Evolutionary conservation across 2,797 vertebrate species (phyloP), one percentile per base, ranked within the genome.

Genomic region (Merluccius polli): DNA sequence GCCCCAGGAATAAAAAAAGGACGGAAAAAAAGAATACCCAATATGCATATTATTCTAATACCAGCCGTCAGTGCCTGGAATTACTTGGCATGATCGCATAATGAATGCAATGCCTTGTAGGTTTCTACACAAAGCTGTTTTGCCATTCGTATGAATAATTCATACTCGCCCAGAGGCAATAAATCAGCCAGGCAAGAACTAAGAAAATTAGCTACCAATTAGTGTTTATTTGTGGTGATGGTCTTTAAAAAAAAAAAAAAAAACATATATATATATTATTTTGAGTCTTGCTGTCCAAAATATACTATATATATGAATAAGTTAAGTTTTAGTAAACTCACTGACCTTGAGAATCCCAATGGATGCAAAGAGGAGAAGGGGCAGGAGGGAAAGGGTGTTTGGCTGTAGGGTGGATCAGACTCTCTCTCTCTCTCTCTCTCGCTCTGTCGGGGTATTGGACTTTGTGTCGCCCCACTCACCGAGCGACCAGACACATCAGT

Each of bases 141-240:
- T 95, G 93, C 95, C 92, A 92, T 89, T 92, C 76, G 91, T 87
- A 94, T 98, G 93, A 95, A 97, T 97, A 94, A 98, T 98, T 97
- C 95, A 97, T 95, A 83, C 41, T 86, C 87, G 93, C 96, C 95
- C 90, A 89, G 92, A 95, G 97, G 96, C 95, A 94, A 94, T 95
- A 94, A 96, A 94, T 96, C 95, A 96, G 92, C 92, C 92, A 94
- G 95, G 94, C 95, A 95, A 95, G 92, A 95, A 94, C 93, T 94
- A 95, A 95, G 95, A 93, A 95, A 95, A 97, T 98, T 95, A 96
- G 93, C 94, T 93, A 91, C 92, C 93, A 95, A 95, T 98, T 97
- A 97, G 94, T 96, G 94, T 95, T 96, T 98, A 94, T 95, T 95
- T 95, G 94, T 95, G 94, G 90, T 88, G 85, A 91, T 92, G 78